Percentiles rank a stretch among this genome's conserved stretches.
phyloP scores from a whole-genome alignment of 1,140 invertebrate genomes.

The Drosophila jambulina region DNA sequence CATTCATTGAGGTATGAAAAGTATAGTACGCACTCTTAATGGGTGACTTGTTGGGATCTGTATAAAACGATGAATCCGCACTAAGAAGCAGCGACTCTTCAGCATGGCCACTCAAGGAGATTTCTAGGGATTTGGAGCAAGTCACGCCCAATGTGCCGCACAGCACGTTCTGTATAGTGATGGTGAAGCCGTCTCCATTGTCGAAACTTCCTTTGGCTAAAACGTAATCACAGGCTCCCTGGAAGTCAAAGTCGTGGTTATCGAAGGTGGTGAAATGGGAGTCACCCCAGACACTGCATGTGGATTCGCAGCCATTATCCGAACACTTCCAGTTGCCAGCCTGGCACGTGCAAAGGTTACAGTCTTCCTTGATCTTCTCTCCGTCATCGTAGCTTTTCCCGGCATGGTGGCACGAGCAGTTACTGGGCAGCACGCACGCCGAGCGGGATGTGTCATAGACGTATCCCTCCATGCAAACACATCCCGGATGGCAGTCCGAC shows the following conservation, averaged over 20 bases:
- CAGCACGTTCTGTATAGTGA: conserved; percentile 88
- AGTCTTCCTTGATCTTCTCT: conserved; percentile 91
- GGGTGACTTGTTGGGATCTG: conserved; percentile 70
- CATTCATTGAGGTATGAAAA: not conserved
- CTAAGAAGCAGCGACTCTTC: conserved; percentile 88
- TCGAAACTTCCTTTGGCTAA: conserved; percentile 89
- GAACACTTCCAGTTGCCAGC: conserved; percentile 90
- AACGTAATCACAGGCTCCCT: conserved; percentile 94
- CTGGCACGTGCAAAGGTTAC: conserved; percentile 91
- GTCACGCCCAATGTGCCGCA: conserved; percentile 94
- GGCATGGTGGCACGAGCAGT: conserved; percentile 95
- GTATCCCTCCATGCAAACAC: conserved; percentile 91
- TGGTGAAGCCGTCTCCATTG: conserved; percentile 88
- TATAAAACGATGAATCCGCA: conserved; percentile 85
- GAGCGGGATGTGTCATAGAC: conserved; percentile 89
- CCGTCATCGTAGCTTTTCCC: conserved; percentile 93
- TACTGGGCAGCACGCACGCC: conserved; percentile 88
- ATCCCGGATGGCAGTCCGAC: conserved; percentile 90
- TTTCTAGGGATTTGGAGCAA: conserved; percentile 93
- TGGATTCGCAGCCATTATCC: conserved; percentile 88
- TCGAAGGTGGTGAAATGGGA: conserved; percentile 96
- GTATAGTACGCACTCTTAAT: conserved; percentile 69
- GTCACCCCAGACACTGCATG: conserved; percentile 93
- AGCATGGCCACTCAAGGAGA: conserved; percentile 83
- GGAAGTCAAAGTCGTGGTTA: conserved; percentile 93